Conservation (phyloP, 2,797 vertebrate genomes). For the Aplochiton taeniatus region DNA sequence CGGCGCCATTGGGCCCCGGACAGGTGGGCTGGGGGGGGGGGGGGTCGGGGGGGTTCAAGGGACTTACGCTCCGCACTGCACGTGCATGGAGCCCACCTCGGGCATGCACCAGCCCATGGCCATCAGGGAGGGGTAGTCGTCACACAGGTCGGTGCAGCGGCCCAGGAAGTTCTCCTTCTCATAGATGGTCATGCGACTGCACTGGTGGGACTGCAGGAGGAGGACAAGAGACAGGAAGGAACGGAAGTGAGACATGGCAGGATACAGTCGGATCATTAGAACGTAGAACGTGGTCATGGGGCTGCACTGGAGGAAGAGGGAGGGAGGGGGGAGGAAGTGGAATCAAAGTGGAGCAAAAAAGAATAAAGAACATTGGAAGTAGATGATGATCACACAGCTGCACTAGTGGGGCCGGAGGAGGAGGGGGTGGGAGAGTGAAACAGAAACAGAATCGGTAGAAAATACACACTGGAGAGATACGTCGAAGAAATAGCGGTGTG, state of each 20-base stretch:
- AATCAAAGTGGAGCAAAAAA: neutral
- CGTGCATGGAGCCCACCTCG: slow-evolving; percentile 70
- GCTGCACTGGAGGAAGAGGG: no score
- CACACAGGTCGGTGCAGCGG: slow-evolving; percentile 51
- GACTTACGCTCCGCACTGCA: slow-evolving; percentile 63
- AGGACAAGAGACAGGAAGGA: no score
- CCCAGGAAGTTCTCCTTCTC: slow-evolving; percentile 71
- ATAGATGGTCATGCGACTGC: slow-evolving; percentile 66
- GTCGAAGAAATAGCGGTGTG: no score
- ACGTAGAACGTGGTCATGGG: no score
- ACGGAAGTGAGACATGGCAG: no score
- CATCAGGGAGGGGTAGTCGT: slow-evolving; percentile 70
- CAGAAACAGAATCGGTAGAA: neutral
- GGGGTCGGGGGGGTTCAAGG: neutral
- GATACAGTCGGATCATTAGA: no score
- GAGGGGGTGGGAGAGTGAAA: neutral
- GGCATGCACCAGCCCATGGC: slow-evolving; percentile 67
- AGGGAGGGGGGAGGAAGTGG: neutral
- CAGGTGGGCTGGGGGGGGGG: neutral
- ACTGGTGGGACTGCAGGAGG: slow-evolving; percentile 53
- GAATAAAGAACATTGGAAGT: no score
- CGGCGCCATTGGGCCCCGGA: no score
- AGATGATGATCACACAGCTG: slow-evolving; percentile 68
- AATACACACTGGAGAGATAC: neutral
- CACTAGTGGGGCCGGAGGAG: slow-evolving; percentile 56